These are phyloP conservation scores for Lasaia peninsularis DNA, from an alignment of 1,140 invertebrate species.

Conservation along the genomic window DNA sequence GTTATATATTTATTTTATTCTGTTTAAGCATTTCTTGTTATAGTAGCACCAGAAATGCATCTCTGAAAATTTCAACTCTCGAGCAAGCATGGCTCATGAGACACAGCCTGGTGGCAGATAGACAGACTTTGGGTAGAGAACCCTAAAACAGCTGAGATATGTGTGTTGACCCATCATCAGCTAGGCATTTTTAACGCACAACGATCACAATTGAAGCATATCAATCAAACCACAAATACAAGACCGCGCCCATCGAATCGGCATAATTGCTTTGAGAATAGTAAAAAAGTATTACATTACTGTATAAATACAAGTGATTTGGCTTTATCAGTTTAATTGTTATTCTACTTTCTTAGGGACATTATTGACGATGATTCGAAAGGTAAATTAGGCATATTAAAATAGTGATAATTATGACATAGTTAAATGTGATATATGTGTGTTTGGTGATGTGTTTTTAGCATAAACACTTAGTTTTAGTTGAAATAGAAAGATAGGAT, in stretches of 20 bases:
- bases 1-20: too few species aligned
- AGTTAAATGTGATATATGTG: not conserved
- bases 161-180: too few species aligned
- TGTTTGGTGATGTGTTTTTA: not conserved
- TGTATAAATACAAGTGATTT: constrained; percentile 38
- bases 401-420: not conserved
- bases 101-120: too few species aligned
- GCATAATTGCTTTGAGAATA: constrained; percentile 37
- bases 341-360: constrained; percentile 20
- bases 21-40: too few species aligned
- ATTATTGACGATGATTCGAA: constrained; percentile 41
- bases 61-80: too few species aligned
- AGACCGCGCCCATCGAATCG: constrained; percentile 25
- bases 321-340: constrained; percentile 28
- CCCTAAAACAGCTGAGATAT: too few species aligned
- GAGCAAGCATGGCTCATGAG: too few species aligned
- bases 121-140: too few species aligned
- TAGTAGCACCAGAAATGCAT: too few species aligned
- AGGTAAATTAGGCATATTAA: constrained; percentile 34
- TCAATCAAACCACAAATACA: constrained; percentile 13
- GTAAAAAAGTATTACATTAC: constrained; percentile 34
- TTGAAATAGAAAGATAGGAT: too few species aligned
- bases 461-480: too few species aligned
- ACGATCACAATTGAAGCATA: not conserved
- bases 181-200: too few species aligned